phyloP scores from a whole-genome alignment of 2,888 invertebrate genomes.

The Lithophane leautieri region DNA sequence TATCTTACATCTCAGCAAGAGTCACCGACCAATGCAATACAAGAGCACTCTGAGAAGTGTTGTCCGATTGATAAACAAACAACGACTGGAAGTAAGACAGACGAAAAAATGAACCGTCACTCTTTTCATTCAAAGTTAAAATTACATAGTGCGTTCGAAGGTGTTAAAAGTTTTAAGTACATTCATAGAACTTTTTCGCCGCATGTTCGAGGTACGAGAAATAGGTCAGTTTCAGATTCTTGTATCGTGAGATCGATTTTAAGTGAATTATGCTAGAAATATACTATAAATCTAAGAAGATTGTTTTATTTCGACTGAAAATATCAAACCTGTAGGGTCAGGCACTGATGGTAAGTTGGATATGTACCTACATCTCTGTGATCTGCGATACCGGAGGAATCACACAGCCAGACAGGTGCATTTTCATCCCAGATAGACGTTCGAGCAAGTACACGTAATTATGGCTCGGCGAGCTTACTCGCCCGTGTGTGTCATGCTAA shows the following conservation, averaged over 20 bases:
- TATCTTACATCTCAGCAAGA: constrained; percentile 55
- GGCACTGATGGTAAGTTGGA: no score
- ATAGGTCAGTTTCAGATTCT: constrained; percentile 67
- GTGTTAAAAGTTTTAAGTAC: constrained; percentile 47
- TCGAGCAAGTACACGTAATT: no score
- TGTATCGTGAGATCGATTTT: constrained; percentile 60
- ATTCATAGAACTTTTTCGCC: constrained; percentile 55
- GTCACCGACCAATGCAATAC: constrained; percentile 8
- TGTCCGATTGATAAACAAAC: constrained; percentile 21
- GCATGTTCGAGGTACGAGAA: constrained; percentile 45
- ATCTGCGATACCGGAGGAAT: no score
- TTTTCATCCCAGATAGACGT: no score
- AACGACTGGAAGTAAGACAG: constrained; percentile 34
- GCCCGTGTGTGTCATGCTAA: no score
- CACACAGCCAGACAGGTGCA: no score
- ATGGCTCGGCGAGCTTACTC: no score
- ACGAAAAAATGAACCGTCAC: constrained; percentile 37
- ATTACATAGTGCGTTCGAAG: constrained; percentile 24
- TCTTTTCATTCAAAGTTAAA: constrained; percentile 51
- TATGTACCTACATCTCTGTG: no score
- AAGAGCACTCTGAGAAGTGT: constrained; percentile 29
- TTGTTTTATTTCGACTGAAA: constrained; percentile 17
- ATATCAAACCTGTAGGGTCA: background rate
- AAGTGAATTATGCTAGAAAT: constrained; percentile 58
- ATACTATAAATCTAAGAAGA: constrained; percentile 43